Evolutionary conservation across 2,888 invertebrate genomes (phyloP), one percentile per base, ranked within the genome.

Genomic region (Stictocephala bisonia): DNA sequence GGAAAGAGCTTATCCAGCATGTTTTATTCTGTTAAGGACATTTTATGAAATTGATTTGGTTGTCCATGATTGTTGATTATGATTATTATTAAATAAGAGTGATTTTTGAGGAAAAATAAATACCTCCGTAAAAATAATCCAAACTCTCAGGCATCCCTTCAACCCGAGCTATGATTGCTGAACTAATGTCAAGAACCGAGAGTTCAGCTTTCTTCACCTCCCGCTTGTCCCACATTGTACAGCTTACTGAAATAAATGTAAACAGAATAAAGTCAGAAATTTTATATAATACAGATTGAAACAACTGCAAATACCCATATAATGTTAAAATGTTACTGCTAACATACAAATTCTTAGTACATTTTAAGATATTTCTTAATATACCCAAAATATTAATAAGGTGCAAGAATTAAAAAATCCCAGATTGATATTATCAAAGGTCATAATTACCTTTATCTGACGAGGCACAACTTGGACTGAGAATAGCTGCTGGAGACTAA

Each of bases 161-260:
- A 2, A 97, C 97, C 79, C 94, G 91, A 78, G 93, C 93, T 77
- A 97, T 97, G 80, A 98, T 97, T 77, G 92, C 93, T 80, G 96
- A 96, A 82, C 96, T 96, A 80, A 98, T 97, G 84, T 98, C 97
- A 74, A 98, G 87, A 2, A 96, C 96, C 0, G 96, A 95, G 77
- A 98, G 87, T 83, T 97, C 96, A 0, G 95, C 94, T 83, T 97
- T 97, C 81, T 96, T 93, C 24, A 94, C 91, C 76, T 96, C 95
- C 6, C 92, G 90, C 29, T 90, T 90, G 82, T 96, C 95, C 97
- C 97, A 98, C 85, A 98, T 93, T 64, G 96, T 95, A 83, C 97
- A 98, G 81, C 95, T 96, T 75, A 97, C 97, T 96, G 84, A 22
- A n/a, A n/a, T n/a, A n/a, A n/a, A n/a, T n/a, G n/a, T n/a, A n/a